Percentiles rank a stretch among this genome's conserved stretches.
Conservation (phyloP, 2,888 invertebrate species). For the Drosophila mettleri region DNA sequence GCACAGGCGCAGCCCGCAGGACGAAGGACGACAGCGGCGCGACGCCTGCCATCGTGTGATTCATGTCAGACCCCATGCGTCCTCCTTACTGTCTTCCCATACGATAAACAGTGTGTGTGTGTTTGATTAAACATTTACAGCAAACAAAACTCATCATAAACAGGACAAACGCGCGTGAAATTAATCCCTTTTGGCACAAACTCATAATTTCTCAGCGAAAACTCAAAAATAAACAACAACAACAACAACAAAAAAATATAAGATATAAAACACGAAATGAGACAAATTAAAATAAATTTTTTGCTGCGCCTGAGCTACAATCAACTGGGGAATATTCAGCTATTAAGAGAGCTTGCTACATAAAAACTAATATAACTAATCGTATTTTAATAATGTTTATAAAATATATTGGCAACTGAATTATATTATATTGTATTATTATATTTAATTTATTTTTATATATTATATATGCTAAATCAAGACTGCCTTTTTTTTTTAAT, state of each 20-base stretch:
- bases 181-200: constrained; percentile 84
- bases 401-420: too few species aligned
- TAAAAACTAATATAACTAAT: too few species aligned
- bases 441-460: too few species aligned
- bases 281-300: constrained; percentile 31
- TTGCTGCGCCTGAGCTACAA: too few species aligned
- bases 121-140: constrained; percentile 68
- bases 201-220: constrained; percentile 73
- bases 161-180: constrained; percentile 78
- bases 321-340: constrained; percentile 19
- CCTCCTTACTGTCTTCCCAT: neutral
- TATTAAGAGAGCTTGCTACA: neutral
- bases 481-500: too few species aligned
- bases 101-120: constrained; percentile 38
- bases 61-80: constrained; percentile 63
- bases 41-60: constrained; percentile 68
- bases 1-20: constrained; percentile 7
- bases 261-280: constrained; percentile 43
- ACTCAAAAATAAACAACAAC: constrained; percentile 28
- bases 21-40: constrained; percentile 36
- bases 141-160: constrained; percentile 69
- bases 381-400: too few species aligned
- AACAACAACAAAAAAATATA: constrained; percentile 15
- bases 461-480: too few species aligned
- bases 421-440: too few species aligned